Evolutionary conservation across 2,113 vertebrate species (phyloP), one percentile per base, ranked within the genome.

Genomic region (Meles meles): DNA sequence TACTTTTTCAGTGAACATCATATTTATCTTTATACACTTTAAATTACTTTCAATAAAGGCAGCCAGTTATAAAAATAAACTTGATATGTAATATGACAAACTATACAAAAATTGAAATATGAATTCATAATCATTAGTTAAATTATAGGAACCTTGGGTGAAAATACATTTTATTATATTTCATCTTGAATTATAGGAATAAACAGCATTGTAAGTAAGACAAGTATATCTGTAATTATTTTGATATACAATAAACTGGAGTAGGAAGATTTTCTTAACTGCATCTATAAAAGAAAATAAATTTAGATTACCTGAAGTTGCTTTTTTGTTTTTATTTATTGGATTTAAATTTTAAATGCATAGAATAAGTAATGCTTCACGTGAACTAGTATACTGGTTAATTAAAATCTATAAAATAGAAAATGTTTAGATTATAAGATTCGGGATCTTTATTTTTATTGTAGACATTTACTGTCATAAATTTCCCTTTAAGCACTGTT

Each of bases 21-120:
- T 95, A 71, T 98, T 97, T 95, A 95, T 72, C 7, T 69, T 93
- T 69, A 98, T 92, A 96, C 86, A 92, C 93, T 97, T 98, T 97
- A 98, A 97, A 12, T 1, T 1, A 52, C 67, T 95, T 97, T 97
- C 96, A 98, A 96, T 96, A 95, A 97, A 97, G 67, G 86, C 17
- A 97, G 82, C 84, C 9, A 77, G 95, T 97, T 96, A 97, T 93
- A 63, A 94, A 97, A 98, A 96, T 31, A 55, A 96, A 87, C 3
- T 9, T 55, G 93, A 93, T 95, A 86, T 47, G 8, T 96, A 65
- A 98, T 96, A 74, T 97, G 93, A 98, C 49, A 93, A 18, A 6
- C 39, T 96, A 61, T 96, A 90, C 52, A 67, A 97, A 97, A 96
- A 82, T 96, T 98, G 23, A 77, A 55, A 92, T 96, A 52, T 92